Base-by-base conservation (phyloP, 2,888 invertebrate genomes). In the Sericinus montela region DNA sequence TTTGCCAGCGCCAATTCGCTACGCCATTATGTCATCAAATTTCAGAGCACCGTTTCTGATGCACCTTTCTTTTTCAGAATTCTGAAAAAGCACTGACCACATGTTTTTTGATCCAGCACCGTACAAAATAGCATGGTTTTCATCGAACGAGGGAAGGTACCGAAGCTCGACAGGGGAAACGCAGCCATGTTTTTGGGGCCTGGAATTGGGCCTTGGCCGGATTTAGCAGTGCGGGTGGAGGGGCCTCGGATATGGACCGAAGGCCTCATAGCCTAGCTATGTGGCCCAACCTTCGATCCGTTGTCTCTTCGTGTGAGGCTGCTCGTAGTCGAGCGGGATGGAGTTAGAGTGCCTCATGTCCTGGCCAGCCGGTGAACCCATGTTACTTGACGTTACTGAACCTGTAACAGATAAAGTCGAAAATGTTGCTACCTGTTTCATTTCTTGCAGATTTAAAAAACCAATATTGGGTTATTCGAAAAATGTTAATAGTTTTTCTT, bases 281-380 rank as follows among this genome's bases (percentile, higher is more conserved):
- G 96, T 95, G 81, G 94, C 93, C 97, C 98, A 98, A 55, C 94
- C 94, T 76, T 97, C 97, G 75, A 97, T 93, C 82, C 97, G 93
- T 69, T 95, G 93, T 76, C 97, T 92, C 89, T 98, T 98, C 82
- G 94, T 75, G 70, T 91, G 91, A 49, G 87, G 84, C 78, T 91
- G 89, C 63, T 91, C 90, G 67, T 91, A 91, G 65, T 90, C 90
- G 37, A 87, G 72, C 19, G 86, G 82, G 49, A 71, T 77, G 29
- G 74, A 69, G 67, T 64, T 74, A 43, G 75, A 59, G 69, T 88
- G 88, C 65, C 87, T 73, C 89, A 84, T 91, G 69, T 88, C 87
- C 56, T 84, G 92, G 32, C 90, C 90, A 54, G 85, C 88, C 49
- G 94, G 94, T 51, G 95, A 94, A 60, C 94, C 93, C 83, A 95